Conservation (phyloP, 1,140 invertebrate species). For the Meloidogyne exigua region DNA sequence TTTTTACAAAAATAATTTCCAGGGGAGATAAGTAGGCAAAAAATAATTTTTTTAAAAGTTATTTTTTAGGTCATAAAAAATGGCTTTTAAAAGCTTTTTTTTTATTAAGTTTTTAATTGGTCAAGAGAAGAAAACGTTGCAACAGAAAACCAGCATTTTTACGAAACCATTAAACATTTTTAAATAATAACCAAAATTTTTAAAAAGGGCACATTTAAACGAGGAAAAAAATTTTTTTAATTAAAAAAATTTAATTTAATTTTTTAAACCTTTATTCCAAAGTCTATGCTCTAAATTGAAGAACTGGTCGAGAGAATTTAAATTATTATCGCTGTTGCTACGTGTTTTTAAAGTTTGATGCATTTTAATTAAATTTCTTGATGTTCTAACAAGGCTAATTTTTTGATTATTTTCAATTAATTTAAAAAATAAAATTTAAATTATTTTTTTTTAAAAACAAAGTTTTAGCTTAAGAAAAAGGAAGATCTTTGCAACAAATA, state of each 20-base stretch:
- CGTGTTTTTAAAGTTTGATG: not conserved
- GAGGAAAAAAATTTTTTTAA: no score
- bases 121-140: not conserved
- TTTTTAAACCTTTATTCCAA: constrained; percentile 14
- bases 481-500: not conserved
- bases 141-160: no score
- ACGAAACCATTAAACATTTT: no score
- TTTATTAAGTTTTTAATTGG: constrained; percentile 1
- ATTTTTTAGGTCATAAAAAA: not conserved
- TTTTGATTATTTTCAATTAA: not conserved
- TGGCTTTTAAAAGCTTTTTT: not conserved
- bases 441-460: not conserved
- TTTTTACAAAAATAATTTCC: not conserved
- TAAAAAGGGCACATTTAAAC: no score
- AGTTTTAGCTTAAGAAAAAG: not conserved
- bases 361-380: not conserved
- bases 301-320: constrained; percentile 12
- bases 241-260: constrained; percentile 2
- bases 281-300: constrained; percentile 21
- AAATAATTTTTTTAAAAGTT: not conserved
- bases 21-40: not conserved
- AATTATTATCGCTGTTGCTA: not conserved
- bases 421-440: not conserved
- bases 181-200: no score
- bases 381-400: not conserved